Conservation (phyloP, 1,140 invertebrate genomes). For the Drosophila lini region DNA sequence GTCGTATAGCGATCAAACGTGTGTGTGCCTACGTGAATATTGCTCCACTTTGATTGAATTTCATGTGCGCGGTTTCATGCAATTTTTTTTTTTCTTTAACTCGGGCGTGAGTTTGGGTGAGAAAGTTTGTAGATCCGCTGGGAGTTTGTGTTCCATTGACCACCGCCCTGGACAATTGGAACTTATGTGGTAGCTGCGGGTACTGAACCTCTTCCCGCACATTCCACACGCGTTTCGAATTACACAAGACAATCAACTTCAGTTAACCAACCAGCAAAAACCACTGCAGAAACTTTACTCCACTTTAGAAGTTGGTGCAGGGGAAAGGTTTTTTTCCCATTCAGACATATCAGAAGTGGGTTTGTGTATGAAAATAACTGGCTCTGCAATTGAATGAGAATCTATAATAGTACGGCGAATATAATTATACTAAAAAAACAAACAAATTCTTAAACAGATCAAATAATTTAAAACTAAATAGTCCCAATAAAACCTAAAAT, state of each 20-base stretch:
- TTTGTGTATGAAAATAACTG: not conserved
- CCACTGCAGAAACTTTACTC: constrained; percentile 17
- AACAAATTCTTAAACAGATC: not conserved
- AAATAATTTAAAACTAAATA: not conserved
- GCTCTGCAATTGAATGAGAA: not conserved
- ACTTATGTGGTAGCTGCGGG: constrained; percentile 12
- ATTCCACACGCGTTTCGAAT: constrained; percentile 55
- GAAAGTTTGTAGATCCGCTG: constrained; percentile 20
- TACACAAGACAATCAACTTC: constrained; percentile 29
- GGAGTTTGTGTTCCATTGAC: constrained; percentile 29
- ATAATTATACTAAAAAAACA: not conserved
- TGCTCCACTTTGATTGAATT: constrained; percentile 67
- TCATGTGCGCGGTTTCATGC: constrained; percentile 48
- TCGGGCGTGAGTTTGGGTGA: constrained; percentile 4
- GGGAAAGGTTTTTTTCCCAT: not conserved
- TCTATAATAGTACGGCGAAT: not conserved
- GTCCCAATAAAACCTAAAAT: no score
- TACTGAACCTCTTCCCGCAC: constrained; percentile 47
- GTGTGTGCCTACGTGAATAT: constrained; percentile 21
- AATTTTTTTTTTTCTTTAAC: not conserved
- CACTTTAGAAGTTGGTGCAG: constrained; percentile 9
- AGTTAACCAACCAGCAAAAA: constrained; percentile 29
- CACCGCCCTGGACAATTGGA: constrained; percentile 24
- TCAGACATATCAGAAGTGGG: not conserved
- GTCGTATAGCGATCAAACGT: constrained; percentile 47